Base-by-base conservation (phyloP, 37 sponge, comb jelly and placozoan species). In the Spongilla lacustris region DNA sequence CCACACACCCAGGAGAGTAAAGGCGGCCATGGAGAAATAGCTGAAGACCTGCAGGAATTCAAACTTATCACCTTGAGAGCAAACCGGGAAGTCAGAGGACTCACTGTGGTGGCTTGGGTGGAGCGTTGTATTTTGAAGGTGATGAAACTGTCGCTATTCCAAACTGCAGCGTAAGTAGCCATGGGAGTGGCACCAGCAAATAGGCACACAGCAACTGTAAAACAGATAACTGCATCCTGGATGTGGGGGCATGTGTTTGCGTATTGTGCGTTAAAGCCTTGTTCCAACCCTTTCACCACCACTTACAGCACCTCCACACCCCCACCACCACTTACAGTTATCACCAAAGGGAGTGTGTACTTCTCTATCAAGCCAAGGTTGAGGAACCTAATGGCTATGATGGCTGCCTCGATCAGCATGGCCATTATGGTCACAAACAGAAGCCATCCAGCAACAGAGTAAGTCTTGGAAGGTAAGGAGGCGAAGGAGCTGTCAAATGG, bases 361-460 rank as follows among this genome's bases (percentile, higher is more conserved):
- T 29, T 67, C 25, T 69, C 32, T 10, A 92, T 25, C n/a, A 81
- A 4, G 0, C 78, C 89, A 71, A 88, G 21, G 68, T 92, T 92
- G 21, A 88, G 10, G 67, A 92, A 88, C 49, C 92, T 67, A 48
- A 92, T 29, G 30, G 36, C 74, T 22, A 92, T 69, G 13, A 77
- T 19, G 2, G 58, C 69, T 13, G 71, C 48, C 79, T 92, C 89
- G 1, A 84, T 21, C 21, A 71, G 32, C 66, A 81, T 19, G n/a
- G 67, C 76, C 41, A 72, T 58, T 29, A 74, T 36, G 29, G 74
- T 81, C 31, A 81, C 77, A 69, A 81, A 84, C 66, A 86, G n/a
- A 10, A 77, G 70, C 82, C 74, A 85, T 14, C 86, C 86, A 8
- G 37, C 81, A 5, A 66, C 78, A 29, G 81, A 46, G 12, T 36